Conservation (phyloP, 2,797 vertebrate species). For the Denticeps clupeoides region DNA sequence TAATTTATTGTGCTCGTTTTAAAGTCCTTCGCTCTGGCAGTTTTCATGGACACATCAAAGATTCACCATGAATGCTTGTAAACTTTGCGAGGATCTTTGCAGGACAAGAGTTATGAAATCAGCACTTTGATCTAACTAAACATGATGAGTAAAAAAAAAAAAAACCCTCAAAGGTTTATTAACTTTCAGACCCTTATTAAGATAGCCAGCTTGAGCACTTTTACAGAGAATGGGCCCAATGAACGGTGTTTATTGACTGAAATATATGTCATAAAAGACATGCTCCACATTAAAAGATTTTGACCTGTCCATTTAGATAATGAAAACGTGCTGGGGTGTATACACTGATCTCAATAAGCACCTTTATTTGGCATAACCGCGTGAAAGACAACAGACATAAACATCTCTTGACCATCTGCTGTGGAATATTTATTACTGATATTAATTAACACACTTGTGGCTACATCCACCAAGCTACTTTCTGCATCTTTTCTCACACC, state of each 20-base stretch:
- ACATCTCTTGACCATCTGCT: too few relatives aligned
- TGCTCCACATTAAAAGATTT: constrained; percentile 24
- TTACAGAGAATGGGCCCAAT: constrained; percentile 10
- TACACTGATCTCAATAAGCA: constrained; percentile 18
- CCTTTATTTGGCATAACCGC: constrained; percentile 8
- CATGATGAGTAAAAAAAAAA: constrained; percentile 17
- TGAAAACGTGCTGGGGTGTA: constrained; percentile 19
- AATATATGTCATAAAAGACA: constrained; percentile 26
- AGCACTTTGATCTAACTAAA: constrained; percentile 13
- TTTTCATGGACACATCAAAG: constrained; percentile 6
- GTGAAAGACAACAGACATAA: background rate
- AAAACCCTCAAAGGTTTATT: constrained; percentile 22
- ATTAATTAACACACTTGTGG: too few relatives aligned
- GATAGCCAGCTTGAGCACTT: constrained; percentile 10
- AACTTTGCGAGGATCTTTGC: constrained; percentile 9
- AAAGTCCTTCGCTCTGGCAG: constrained; percentile 8
- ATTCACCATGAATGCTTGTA: constrained; percentile 17
- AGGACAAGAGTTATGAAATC: constrained; percentile 18
- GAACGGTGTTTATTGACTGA: constrained; percentile 35
- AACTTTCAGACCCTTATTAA: constrained; percentile 19
- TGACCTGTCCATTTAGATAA: constrained; percentile 31
- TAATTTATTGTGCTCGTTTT: constrained; percentile 11
- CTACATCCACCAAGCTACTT: too few relatives aligned
- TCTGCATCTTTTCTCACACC: too few relatives aligned
- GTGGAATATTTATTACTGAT: too few relatives aligned